Base-by-base conservation (phyloP, 2,797 vertebrate species). In the Arrhamphus sclerolepis region DNA sequence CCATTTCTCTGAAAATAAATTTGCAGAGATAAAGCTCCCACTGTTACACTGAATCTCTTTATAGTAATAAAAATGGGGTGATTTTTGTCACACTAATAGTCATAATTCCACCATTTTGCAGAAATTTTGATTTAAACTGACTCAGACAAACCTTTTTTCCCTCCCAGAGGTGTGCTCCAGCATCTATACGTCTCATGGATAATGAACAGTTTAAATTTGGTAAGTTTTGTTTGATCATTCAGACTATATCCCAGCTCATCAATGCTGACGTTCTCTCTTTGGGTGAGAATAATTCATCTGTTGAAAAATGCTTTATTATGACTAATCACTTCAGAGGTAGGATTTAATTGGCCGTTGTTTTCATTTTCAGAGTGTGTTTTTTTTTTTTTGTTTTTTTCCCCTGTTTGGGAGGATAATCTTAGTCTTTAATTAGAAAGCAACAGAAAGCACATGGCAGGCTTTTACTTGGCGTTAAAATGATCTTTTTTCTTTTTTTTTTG, bases 191-290 rank as follows among this genome's bases (percentile, higher is more conserved):
- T 41, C 96, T 99, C 69, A 95, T 99, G 82, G 97, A 99, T 91
- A 99, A 99, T 64, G 86, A 94, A 60, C 98, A 99, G 57, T 99
- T 99, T 90, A 94, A 97, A 71, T 98, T 99, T 80, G 98, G 97
- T 99, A 91, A 94, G 97, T 92, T 64, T 53, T 19, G 5, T 77
- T 54, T 51, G 6, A 29, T 53, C 31, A 7, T 48, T 69, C 4
- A 22, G 17, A 50, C 10, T 26, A 24, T 5, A 24, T 18, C 53
- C 34, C 21, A 46, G 18, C 22, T 54, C 31, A 11, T 34, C 31
- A 34, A 34, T 13, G 31, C 31, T 38, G 34, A 38, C 34, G 4
- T 38, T 3, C 17, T 18, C 46, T 26, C 1, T 6, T 51, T 26
- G 40, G 9, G 20, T 46, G 43, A 22, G 22, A 21, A 46, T 20